Base-by-base conservation (phyloP, 1,140 invertebrate species). In the Papilio aristodemus region DNA sequence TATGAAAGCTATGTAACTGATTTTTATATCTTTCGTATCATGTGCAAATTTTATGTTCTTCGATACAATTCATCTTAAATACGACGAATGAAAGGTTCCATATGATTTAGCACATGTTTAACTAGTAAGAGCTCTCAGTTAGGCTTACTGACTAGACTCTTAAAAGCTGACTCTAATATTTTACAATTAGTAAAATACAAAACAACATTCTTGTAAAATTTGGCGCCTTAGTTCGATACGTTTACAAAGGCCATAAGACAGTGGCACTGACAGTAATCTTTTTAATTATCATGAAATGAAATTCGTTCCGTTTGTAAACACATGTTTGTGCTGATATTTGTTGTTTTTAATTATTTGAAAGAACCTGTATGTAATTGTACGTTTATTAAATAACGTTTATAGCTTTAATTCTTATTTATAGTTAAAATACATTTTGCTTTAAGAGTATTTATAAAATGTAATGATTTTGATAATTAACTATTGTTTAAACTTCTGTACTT, bases 111-210 rank as follows among this genome's bases (percentile, higher is more conserved):
- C 19, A 11, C 19, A 54, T 54, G 11, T 22, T 22, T 5, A 54
- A n/a, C n/a, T n/a, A n/a, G n/a, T n/a, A n/a, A n/a, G n/a, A n/a
- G n/a, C n/a, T n/a, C n/a, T n/a, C n/a, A n/a, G n/a, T n/a, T n/a
- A n/a, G 27, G 27, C 27, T 32, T 32, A 19, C 46, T 22, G 46
- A 54, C 46, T 11, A 54, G 17, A 9, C 22, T 22, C 46, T 54
- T 22, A 54, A 43, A 1, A 9, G 5, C 19, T 54, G 43, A 46
- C 46, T 10, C 22, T 22, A 54, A 25, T 54, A 54, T 19, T 54
- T 54, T 54, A 25, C 5, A 54, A 50, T 50, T 50, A 54, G 46
- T 54, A 22, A 54, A 54, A 54, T 54, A 54, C 17, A 54, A 54
- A 25, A 54, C 8, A 54, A 54, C 46, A 54, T 54, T 54, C 19